A percentile compares a stretch with the other conserved stretches of the same genome.
These are phyloP conservation scores for Epistrophella euchroma DNA, from an alignment of 2,888 invertebrate genomes.

Conservation along the genomic window DNA sequence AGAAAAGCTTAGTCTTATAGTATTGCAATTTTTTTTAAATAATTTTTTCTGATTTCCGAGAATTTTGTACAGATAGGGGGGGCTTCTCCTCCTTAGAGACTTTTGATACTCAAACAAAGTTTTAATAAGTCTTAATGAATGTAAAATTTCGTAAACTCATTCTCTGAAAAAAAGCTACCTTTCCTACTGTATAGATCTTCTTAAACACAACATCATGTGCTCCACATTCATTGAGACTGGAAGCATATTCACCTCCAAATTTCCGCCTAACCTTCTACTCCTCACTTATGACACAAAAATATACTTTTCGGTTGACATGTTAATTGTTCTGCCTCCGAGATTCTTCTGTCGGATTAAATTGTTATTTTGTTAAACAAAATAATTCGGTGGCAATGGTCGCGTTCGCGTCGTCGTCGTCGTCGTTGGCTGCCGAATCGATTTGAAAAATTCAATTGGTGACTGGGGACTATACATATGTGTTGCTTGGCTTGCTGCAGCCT, in stretches of 20 bases:
- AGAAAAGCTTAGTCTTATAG: no score
- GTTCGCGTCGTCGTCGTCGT: not conserved
- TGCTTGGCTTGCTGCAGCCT: not conserved
- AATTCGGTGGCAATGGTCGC: conserved; percentile 5
- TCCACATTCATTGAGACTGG: no score
- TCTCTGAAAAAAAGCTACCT: no score
- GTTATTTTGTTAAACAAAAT: conserved; percentile 53
- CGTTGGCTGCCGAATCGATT: conserved; percentile 7
- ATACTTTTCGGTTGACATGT: conserved; percentile 54
- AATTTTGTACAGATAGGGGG: no score
- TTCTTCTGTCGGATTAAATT: conserved; percentile 46
- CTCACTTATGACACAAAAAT: not conserved
- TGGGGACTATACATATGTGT: not conserved
- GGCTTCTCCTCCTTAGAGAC: no score
- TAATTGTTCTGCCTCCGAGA: conserved; percentile 57
- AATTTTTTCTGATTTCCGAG: no score
- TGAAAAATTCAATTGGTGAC: conserved; percentile 36
- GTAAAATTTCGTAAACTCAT: no score
- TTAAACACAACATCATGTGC: not conserved
- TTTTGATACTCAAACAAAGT: no score
- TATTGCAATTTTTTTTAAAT: no score
- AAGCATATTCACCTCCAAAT: not conserved
- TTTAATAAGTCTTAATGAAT: no score
- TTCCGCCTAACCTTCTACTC: no score
- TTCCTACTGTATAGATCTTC: no score